Conservation (phyloP, 2,888 invertebrate species). For the Pandemis corylana region DNA sequence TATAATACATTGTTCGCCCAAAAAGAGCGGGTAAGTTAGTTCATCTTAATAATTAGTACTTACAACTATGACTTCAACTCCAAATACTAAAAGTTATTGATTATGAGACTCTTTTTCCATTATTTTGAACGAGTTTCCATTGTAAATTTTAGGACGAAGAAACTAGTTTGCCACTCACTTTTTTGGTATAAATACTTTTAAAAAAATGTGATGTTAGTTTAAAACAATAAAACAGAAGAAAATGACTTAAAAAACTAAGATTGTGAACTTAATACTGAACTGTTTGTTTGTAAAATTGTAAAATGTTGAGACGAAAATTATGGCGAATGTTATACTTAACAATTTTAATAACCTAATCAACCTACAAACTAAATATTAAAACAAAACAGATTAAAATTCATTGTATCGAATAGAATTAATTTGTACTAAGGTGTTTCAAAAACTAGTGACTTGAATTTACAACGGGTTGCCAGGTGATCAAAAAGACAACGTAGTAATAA, state of each 20-base stretch:
- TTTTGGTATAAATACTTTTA: constrained; percentile 37
- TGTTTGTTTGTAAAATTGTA: constrained; percentile 27
- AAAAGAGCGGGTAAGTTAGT: constrained; percentile 57
- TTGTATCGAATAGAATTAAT: constrained; percentile 51
- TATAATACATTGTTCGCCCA: constrained; percentile 51
- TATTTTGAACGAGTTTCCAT: constrained; percentile 45
- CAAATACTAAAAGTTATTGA: constrained; percentile 57
- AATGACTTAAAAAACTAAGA: constrained; percentile 18
- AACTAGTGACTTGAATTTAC: constrained; percentile 42
- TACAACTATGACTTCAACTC: constrained; percentile 65
- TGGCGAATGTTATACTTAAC: constrained; percentile 27
- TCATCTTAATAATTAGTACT: constrained; percentile 51
- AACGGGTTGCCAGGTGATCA: constrained; percentile 26
- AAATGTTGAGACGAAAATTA: constrained; percentile 34
- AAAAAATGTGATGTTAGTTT: constrained; percentile 27
- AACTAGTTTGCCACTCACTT: constrained; percentile 23
- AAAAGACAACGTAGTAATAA: background rate
- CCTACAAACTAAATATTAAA: constrained; percentile 36
- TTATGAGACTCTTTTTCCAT: constrained; percentile 67
- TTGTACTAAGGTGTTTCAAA: constrained; percentile 60
- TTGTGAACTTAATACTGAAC: constrained; percentile 41
- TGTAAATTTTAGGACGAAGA: constrained; percentile 36
- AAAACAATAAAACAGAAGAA: constrained; percentile 18
- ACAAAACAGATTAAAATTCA: constrained; percentile 42
- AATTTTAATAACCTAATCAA: constrained; percentile 37